Conservation (phyloP, 2,888 invertebrate species). For the Cyclophora albipunctata region DNA sequence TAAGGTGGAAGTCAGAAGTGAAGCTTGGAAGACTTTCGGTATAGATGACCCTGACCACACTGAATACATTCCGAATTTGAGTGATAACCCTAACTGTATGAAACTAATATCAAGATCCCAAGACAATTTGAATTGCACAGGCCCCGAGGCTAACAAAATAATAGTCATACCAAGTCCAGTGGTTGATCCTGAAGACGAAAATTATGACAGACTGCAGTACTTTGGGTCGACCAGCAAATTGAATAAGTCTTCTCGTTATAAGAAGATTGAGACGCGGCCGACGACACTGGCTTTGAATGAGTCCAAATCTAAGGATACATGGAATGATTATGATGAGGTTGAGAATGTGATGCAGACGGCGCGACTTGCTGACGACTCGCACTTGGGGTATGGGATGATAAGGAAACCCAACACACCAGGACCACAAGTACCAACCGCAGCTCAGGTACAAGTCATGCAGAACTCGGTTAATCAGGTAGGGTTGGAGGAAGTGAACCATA, state of each 20-base stretch:
- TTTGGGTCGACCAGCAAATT: constrained; percentile 84
- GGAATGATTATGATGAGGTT: constrained; percentile 87
- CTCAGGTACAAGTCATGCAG: constrained; percentile 64
- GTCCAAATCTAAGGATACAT: constrained; percentile 66
- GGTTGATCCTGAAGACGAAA: constrained; percentile 72
- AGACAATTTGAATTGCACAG: constrained; percentile 60
- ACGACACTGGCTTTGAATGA: constrained; percentile 64
- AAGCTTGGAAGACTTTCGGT: constrained; percentile 89
- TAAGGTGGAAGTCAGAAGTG: constrained; percentile 82
- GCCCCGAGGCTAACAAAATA: constrained; percentile 71
- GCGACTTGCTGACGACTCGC: constrained; percentile 85
- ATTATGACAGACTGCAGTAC: constrained; percentile 88
- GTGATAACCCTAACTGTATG: constrained; percentile 62
- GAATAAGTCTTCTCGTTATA: constrained; percentile 79
- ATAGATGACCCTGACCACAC: constrained; percentile 83
- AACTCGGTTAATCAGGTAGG: constrained; percentile 61
- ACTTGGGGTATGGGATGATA: constrained; percentile 86
- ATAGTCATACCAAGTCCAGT: constrained; percentile 69
- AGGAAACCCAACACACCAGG: constrained; percentile 78
- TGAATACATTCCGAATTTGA: constrained; percentile 73
- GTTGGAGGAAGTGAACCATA: constrained; percentile 77
- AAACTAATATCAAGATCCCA: constrained; percentile 71
- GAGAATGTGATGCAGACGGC: constrained; percentile 80
- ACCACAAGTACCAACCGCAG: constrained; percentile 69
- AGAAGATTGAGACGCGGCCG: constrained; percentile 80